phyloP scores from a whole-genome alignment of 2,888 invertebrate genomes.

The Chesias legatella region DNA sequence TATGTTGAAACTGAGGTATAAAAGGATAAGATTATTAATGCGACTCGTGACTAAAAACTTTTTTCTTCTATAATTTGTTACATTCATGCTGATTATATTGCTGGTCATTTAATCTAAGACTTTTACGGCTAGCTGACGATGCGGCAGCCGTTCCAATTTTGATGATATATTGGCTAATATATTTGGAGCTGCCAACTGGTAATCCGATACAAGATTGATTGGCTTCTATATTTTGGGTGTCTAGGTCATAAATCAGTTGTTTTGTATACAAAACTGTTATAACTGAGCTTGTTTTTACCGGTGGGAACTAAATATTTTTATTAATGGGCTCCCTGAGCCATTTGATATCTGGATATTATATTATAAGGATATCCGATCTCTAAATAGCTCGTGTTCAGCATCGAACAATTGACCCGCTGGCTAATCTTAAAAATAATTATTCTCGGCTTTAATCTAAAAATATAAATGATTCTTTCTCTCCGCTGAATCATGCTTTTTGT shows the following conservation, averaged over 20 bases:
- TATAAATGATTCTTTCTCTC: conserved; percentile 43
- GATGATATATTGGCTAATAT: conserved; percentile 1
- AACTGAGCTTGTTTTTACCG: no score
- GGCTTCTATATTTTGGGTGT: conserved; percentile 2
- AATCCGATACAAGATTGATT: conserved; percentile 4
- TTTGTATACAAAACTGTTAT: no score
- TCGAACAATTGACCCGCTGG: conserved; percentile 19
- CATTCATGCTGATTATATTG: background rate
- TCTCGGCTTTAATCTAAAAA: conserved; percentile 47
- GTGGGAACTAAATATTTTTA: no score
- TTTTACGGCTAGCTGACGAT: conserved; percentile 10
- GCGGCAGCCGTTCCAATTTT: conserved; percentile 4
- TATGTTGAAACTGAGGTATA: conserved; percentile 19
- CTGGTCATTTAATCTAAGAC: conserved; percentile 2
- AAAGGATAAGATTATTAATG: conserved; percentile 17
- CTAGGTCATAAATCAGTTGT: background rate
- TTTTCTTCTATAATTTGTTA: background rate
- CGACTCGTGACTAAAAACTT: background rate
- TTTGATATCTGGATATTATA: no score
- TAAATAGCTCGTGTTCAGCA: conserved; percentile 10
- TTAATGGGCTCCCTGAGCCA: no score
- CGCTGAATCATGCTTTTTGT: conserved; percentile 40
- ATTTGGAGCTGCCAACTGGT: conserved; percentile 9
- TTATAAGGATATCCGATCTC: conserved; percentile 12
- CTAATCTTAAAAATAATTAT: conserved; percentile 40